Evolutionary conservation across 1,140 invertebrate species (phyloP).

Genomic region (Drosophila azteca): DNA sequence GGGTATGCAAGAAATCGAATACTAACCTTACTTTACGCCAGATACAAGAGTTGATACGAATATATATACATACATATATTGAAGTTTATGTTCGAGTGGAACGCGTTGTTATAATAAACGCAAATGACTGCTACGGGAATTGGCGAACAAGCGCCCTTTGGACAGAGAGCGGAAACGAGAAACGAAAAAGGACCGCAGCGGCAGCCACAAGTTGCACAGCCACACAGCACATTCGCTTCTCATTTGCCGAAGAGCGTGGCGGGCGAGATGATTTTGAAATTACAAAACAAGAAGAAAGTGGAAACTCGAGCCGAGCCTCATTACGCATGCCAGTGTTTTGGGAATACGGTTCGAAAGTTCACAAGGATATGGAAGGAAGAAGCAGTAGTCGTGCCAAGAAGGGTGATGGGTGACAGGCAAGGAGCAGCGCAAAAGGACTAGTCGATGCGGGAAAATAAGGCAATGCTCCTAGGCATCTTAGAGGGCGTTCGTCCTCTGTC

Average conservation of each 20-base stretch:
- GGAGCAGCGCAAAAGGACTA: conserved; percentile 47
- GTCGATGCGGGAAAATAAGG: conserved; percentile 32
- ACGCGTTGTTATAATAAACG: conserved; percentile 74
- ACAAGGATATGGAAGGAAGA: conserved; percentile 1
- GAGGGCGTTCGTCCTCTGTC: conserved; percentile 27
- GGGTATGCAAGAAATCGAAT: conserved; percentile 58
- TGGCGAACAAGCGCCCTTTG: conserved; percentile 51
- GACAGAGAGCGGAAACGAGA: conserved; percentile 19
- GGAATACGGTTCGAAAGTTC: conserved; percentile 56
- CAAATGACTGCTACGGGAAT: conserved; percentile 78
- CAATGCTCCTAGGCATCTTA: conserved; percentile 42
- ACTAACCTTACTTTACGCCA: conserved; percentile 49
- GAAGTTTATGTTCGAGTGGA: conserved; percentile 42
- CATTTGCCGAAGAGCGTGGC: conserved; percentile 34
- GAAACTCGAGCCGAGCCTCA: conserved; percentile 55
- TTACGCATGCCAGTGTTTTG: conserved; percentile 74
- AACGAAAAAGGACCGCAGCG: conserved; percentile 16
- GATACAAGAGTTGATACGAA: conserved; percentile 23
- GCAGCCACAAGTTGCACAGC: conserved; percentile 22
- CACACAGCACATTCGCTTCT: conserved; percentile 7
- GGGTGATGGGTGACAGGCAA: conserved; percentile 32
- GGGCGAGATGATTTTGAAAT: conserved; percentile 71
- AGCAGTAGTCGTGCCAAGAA: neutral
- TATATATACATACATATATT: conserved; percentile 16
- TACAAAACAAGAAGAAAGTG: conserved; percentile 66